These are phyloP conservation scores for Vollenhovia emeryi DNA, from an alignment of 1,140 invertebrate genomes.

Conservation along the genomic window DNA sequence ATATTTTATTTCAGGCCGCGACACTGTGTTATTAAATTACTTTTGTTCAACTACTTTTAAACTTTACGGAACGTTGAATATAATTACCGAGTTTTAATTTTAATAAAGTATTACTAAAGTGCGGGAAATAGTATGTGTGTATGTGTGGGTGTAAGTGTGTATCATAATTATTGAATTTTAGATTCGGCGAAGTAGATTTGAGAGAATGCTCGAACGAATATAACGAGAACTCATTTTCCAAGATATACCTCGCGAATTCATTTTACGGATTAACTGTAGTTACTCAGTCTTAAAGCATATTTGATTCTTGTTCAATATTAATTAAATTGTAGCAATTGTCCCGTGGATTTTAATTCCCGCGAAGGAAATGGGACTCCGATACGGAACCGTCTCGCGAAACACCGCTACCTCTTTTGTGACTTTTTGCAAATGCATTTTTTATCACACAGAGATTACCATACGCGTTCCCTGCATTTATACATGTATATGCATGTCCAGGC, in stretches of 20 bases:
- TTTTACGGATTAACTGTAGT: not conserved
- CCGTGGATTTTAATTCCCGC: not conserved
- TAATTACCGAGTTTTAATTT: conserved; percentile 4
- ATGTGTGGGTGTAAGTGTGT: not conserved
- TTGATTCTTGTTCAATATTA: conserved; percentile 17
- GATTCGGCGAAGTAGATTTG: not conserved
- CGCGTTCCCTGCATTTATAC: not conserved
- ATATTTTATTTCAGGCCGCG: not conserved
- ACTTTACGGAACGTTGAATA: not conserved
- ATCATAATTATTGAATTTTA: conserved; percentile 5
- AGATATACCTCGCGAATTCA: not conserved
- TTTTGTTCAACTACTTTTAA: not conserved
- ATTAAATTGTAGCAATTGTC: not conserved
- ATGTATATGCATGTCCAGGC: conserved; percentile 5
- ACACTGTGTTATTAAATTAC: not conserved
- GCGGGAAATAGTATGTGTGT: not conserved
- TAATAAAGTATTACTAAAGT: not conserved
- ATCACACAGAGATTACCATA: not conserved
- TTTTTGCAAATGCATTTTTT: not conserved
- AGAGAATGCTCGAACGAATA: not conserved
- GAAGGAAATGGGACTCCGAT: not conserved
- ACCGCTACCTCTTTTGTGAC: not conserved
- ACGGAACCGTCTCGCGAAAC: not conserved
- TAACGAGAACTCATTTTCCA: conserved; percentile 10
- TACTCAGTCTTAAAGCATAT: not conserved